These are phyloP conservation scores for Terebella lapidaria DNA, from an alignment of 2,888 invertebrate genomes.

Conservation along the genomic window DNA sequence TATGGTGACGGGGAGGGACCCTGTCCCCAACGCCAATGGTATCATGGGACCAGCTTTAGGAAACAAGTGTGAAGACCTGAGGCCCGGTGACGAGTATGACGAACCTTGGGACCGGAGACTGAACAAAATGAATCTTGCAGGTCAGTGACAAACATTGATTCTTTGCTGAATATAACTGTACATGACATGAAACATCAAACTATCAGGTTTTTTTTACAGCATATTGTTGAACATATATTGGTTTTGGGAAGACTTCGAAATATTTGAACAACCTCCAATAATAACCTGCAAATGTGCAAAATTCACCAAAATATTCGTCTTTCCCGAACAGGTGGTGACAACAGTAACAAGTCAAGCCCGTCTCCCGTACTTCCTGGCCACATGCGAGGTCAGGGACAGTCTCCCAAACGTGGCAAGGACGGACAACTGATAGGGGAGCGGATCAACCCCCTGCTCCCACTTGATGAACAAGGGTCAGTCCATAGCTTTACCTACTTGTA, in stretches of 20 bases:
- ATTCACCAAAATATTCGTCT: no score
- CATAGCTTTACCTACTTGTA: neutral
- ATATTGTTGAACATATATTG: no score
- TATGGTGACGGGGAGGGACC: neutral
- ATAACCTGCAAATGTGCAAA: no score
- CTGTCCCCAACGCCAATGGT: neutral
- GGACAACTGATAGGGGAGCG: slow-evolving; percentile 60
- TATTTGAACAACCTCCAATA: no score
- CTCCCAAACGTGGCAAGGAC: slow-evolving; percentile 1
- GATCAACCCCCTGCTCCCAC: slow-evolving; percentile 74
- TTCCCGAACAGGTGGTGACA: slow-evolving; percentile 9
- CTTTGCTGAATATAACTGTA: no score
- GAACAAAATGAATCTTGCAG: slow-evolving; percentile 21
- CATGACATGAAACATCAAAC: no score
- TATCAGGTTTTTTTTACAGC: no score
- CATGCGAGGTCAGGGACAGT: slow-evolving; percentile 6
- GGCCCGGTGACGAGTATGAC: slow-evolving; percentile 25
- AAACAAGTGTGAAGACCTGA: slow-evolving; percentile 9
- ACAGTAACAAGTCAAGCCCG: slow-evolving; percentile 4
- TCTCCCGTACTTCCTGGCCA: slow-evolving; percentile 3
- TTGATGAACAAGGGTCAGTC: slow-evolving; percentile 80
- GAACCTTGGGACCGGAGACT: slow-evolving; percentile 28
- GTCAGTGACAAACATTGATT: no score
- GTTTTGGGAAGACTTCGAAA: no score
- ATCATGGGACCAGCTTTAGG: neutral